A percentile compares a stretch with the other conserved stretches of the same genome.
Evolutionary conservation across 2,113 vertebrate species (phyloP).

Genomic region (Brachypodius melanocephalos): DNA sequence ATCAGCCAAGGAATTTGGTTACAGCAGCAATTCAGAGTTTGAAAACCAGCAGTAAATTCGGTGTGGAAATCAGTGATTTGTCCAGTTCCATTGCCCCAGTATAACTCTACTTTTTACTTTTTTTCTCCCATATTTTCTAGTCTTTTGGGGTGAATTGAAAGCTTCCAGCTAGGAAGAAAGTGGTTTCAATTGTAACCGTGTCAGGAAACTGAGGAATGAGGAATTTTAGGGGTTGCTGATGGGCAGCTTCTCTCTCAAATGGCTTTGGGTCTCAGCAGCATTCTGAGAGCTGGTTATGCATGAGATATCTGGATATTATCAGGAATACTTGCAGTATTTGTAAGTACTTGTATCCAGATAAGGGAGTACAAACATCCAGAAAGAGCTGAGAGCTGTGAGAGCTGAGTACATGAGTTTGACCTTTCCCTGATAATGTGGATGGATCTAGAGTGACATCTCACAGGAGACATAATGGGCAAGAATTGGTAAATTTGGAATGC

Average conservation of each 20-base stretch:
- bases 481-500: not conserved
- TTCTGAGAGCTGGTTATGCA: not conserved
- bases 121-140: not conserved
- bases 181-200: not conserved
- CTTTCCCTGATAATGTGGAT: not conserved
- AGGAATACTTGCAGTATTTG: not conserved
- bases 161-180: not conserved
- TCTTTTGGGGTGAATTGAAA: not conserved
- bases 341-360: not conserved
- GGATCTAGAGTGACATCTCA: not conserved
- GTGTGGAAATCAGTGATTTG: not conserved
- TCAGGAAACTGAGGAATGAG: not conserved
- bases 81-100: not conserved
- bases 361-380: not conserved
- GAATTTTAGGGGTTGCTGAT: not conserved
- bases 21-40: not conserved
- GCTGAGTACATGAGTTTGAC: not conserved
- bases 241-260: not conserved
- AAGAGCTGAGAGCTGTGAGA: too few relatives aligned
- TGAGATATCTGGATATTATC: not conserved
- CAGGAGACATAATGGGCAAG: not conserved
- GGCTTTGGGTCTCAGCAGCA: not conserved
- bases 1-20: not conserved
- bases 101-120: not conserved
- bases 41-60: not conserved